These are phyloP conservation scores for Luperina nickerlii DNA, from an alignment of 2,888 invertebrate species.

Conservation along the genomic window DNA sequence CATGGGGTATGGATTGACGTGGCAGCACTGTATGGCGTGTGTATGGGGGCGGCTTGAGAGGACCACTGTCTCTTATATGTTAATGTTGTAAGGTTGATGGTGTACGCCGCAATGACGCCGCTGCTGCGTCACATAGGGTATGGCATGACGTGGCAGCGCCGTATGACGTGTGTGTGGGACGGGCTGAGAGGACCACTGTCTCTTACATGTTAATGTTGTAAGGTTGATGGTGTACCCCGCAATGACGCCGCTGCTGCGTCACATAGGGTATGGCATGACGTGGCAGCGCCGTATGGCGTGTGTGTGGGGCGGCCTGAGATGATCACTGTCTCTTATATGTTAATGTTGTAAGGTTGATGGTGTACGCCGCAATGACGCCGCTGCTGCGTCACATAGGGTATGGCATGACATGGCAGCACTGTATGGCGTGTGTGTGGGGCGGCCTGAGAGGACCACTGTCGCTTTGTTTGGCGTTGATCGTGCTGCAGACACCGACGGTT, in stretches of 20 bases:
- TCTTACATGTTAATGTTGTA: background rate
- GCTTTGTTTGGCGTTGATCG: conserved; percentile 90
- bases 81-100: conserved; percentile 73
- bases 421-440: conserved; percentile 91
- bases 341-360: conserved; percentile 73
- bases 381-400: conserved; percentile 89
- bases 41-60: conserved; percentile 92
- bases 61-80: conserved; percentile 82
- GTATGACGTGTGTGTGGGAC: conserved; percentile 91
- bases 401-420: conserved; percentile 90
- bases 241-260: conserved; percentile 88
- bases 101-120: conserved; percentile 88
- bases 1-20: conserved; percentile 90
- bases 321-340: conserved; percentile 82
- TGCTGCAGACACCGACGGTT: conserved; percentile 83
- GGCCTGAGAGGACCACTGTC: conserved; percentile 91
- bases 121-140: conserved; percentile 89
- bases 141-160: conserved; percentile 90
- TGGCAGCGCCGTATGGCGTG: conserved; percentile 90
- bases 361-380: conserved; percentile 88
- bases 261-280: conserved; percentile 90
- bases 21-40: conserved; percentile 90
- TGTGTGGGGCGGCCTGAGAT: conserved; percentile 91
- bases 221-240: conserved; percentile 84
- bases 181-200: conserved; percentile 90